Evolutionary conservation across 1,140 invertebrate species (phyloP), one percentile per base, ranked within the genome.

Genomic region (Paraescarpia echinospica): DNA sequence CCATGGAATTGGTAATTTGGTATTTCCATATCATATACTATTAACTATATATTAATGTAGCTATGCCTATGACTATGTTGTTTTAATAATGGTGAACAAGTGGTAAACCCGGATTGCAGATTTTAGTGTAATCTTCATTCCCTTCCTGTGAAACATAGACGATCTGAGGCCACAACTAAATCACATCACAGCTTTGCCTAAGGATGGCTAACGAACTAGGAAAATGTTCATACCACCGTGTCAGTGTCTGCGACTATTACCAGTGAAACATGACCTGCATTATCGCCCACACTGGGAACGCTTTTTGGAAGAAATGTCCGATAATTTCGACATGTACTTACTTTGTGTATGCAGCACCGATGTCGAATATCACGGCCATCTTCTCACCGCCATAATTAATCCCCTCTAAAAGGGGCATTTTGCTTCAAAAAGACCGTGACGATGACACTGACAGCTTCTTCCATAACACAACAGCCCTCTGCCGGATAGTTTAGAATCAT

Each of bases 321-420:
- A 77, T 77, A 77, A 6, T 77, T 27, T 77, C 0, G 27, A 77
- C 22, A 77, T 77, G 22, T 77, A 5, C 59, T 97, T 97, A 99
- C 98, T 99, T 99, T 1, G 99, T 99, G 95, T 98, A 99, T 48
- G 98, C 98, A 89, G 97, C 97, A 88, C 99, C 99, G 93, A 99
- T 97, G 95, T 99, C 98, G 92, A 99, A 95, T 1, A 99, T 97
- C 0, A 99, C 97, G 31, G 98, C 97, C 95, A 98, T 97, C 95
- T 99, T 99, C 93, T 99, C 98, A 92, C 98, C 97, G 35, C 97
- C 97, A 92, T 90, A 90, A 77, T 1, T 77, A 77, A 77, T 27
- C 9, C 59, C 59, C 59, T 77, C 59, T 77, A 77, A 77, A 77
- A 77, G 59, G 9, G 59, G 59, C 59, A 77, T 77, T 77, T 12